Conservation (phyloP, 2,113 vertebrate genomes). For the Chiloscyllium plagiosum region DNA sequence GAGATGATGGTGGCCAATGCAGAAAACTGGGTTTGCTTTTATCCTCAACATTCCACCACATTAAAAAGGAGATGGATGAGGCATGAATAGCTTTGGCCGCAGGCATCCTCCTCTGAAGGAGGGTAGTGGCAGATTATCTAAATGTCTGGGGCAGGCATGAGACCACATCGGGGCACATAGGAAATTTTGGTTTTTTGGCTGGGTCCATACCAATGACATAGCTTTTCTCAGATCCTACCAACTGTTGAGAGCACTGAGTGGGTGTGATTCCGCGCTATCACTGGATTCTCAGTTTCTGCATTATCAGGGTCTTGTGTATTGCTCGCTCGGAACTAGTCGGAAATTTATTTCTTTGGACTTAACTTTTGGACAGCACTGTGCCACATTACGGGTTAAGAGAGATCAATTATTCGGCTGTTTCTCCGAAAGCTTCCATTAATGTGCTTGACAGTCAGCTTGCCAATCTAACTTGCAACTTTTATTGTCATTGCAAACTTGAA, state of each 20-base stretch:
- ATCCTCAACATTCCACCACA: not conserved
- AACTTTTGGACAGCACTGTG: not conserved
- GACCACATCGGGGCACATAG: no score
- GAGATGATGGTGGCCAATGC: not conserved
- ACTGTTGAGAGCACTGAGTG: not conserved
- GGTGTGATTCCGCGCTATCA: not conserved
- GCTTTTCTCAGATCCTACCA: not conserved
- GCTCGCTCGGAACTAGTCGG: not conserved
- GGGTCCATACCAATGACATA: not conserved
- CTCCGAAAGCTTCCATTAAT: not conserved
- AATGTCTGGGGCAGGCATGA: not conserved
- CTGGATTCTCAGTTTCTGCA: not conserved
- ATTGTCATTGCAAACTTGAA: not conserved
- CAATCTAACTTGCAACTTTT: not conserved
- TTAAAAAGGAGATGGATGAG: not conserved
- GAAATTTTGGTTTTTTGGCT: not conserved
- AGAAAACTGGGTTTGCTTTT: not conserved
- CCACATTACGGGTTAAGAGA: not conserved
- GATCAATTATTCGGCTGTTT: not conserved
- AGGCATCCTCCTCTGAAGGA: not conserved
- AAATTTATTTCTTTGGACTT: not conserved
- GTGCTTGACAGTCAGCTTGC: not conserved
- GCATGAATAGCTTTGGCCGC: not conserved
- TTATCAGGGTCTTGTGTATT: not conserved
- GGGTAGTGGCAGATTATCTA: not conserved